Evolutionary conservation across 2,113 vertebrate species (phyloP).

Genomic region (Herpetotheres cachinnans): DNA sequence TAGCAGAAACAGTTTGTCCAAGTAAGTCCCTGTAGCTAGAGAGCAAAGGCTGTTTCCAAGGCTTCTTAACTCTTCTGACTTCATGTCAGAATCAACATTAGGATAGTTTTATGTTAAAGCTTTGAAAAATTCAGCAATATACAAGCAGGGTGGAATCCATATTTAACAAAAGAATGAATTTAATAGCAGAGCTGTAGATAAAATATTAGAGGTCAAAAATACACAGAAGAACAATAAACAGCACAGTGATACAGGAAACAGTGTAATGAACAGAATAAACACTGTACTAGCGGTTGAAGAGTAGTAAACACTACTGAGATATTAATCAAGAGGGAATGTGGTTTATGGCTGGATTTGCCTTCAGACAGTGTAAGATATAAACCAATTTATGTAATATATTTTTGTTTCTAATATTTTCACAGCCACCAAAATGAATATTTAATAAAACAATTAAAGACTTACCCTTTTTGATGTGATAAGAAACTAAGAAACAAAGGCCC

Average conservation of each 20-base stretch:
- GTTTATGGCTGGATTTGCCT: slow-evolving; percentile 58
- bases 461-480: slow-evolving; percentile 64
- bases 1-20: background rate
- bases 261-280: slow-evolving; percentile 73
- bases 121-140: background rate
- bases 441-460: slow-evolving; percentile 75
- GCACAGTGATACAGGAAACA: slow-evolving; percentile 53
- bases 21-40: background rate
- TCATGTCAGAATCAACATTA: background rate
- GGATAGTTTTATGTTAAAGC: background rate
- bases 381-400: slow-evolving; percentile 67
- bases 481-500: slow-evolving; percentile 61
- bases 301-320: slow-evolving; percentile 47
- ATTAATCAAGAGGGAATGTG: slow-evolving; percentile 70
- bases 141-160: background rate
- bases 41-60: background rate
- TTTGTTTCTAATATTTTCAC: slow-evolving; percentile 72
- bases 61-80: background rate
- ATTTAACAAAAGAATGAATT: background rate
- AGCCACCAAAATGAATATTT: slow-evolving; percentile 74
- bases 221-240: slow-evolving; percentile 72
- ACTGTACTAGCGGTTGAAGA: slow-evolving; percentile 43
- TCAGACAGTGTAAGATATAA: slow-evolving; percentile 65
- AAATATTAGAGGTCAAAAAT: slow-evolving; percentile 73
- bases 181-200: slow-evolving; percentile 36